phyloP scores from a whole-genome alignment of 2,797 vertebrate genomes.

The Typhlichthys eigenmanni region DNA sequence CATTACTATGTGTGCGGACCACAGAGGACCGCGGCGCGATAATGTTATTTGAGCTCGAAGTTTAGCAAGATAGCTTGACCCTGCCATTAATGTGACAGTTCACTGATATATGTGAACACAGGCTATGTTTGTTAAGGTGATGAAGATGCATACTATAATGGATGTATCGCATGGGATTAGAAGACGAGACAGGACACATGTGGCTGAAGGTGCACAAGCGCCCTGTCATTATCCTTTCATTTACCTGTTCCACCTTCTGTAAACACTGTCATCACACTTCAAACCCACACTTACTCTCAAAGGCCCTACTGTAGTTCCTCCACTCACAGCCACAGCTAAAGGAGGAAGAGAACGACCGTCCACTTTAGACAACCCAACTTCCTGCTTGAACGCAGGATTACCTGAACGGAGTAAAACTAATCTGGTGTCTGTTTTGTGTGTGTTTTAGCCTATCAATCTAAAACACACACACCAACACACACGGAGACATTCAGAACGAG shows the following conservation, averaged over 20 bases:
- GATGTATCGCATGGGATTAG: slow-evolving; percentile 20
- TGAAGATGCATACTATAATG: neutral
- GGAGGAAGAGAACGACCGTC: neutral
- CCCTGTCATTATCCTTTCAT: slow-evolving; percentile 59
- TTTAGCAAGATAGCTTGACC: too few relatives aligned
- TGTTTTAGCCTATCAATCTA: too few relatives aligned
- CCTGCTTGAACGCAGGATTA: slow-evolving; percentile 12
- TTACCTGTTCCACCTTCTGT: slow-evolving; percentile 27
- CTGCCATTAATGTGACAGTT: too few relatives aligned
- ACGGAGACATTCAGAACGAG: too few relatives aligned
- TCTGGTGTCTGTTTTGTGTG: too few relatives aligned
- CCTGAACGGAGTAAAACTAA: neutral
- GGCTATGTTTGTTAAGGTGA: neutral
- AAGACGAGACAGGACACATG: slow-evolving; percentile 19
- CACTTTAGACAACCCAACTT: neutral
- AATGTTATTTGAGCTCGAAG: too few relatives aligned
- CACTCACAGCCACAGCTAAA: neutral
- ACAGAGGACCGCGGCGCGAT: too few relatives aligned
- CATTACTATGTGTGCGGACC: too few relatives aligned
- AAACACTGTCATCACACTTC: slow-evolving; percentile 58
- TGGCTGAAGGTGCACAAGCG: slow-evolving; percentile 28
- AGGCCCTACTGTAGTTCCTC: slow-evolving; percentile 10
- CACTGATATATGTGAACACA: neutral
- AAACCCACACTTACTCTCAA: slow-evolving; percentile 33
- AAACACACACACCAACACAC: too few relatives aligned